These are phyloP conservation scores for Stegophylla sp. DNA, from an alignment of 2,888 invertebrate species.

Conservation along the genomic window DNA sequence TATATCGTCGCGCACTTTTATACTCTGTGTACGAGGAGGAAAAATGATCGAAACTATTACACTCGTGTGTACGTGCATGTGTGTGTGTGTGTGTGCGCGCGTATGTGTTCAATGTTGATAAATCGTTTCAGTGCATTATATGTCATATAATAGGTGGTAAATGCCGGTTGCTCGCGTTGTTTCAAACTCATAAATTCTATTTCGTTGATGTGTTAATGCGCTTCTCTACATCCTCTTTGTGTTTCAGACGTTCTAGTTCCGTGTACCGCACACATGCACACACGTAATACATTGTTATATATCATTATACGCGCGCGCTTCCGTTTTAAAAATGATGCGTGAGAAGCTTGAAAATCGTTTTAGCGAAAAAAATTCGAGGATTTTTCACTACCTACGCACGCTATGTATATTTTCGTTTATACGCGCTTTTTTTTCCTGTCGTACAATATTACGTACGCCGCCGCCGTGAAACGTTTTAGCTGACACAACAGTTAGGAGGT, in stretches of 20 bases:
- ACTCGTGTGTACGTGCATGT: conserved; percentile 15
- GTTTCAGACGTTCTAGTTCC: neutral
- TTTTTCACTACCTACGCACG: no score
- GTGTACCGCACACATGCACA: no score
- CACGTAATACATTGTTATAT: neutral
- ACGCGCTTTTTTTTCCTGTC: no score
- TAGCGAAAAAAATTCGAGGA: neutral
- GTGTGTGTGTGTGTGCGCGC: no score
- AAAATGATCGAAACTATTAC: neutral
- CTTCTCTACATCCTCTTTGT: neutral
- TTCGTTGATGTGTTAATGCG: conserved; percentile 47
- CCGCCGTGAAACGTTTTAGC: no score
- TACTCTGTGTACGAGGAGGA: no score
- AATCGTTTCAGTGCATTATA: conserved; percentile 15
- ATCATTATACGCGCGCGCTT: neutral
- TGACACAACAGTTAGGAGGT: no score
- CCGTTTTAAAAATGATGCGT: conserved; percentile 17
- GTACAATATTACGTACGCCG: no score
- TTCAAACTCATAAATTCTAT: conserved; percentile 36
- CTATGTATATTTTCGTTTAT: no score
- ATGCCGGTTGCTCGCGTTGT: conserved; percentile 4
- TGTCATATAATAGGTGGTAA: conserved; percentile 22
- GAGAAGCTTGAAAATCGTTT: conserved; percentile 14
- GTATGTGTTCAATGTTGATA: conserved; percentile 12
- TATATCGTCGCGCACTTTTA: neutral